A percentile compares a stretch with the other conserved stretches of the same genome.
Conservation (phyloP, 2,797 vertebrate species). For the Xiphophorus birchmanni region DNA sequence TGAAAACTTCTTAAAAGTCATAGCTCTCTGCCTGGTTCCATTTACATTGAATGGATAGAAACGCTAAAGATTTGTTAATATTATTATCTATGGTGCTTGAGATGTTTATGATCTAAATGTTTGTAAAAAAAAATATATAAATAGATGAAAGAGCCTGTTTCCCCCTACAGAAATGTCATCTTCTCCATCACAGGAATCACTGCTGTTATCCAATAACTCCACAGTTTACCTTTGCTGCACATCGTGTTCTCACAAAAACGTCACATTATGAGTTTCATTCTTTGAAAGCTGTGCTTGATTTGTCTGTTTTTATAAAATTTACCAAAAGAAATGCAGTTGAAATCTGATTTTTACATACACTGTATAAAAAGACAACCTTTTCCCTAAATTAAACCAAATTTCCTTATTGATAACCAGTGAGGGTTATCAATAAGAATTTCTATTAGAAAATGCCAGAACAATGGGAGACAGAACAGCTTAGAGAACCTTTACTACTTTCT, state of each 20-base stretch:
- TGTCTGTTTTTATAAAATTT: neutral
- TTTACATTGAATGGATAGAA: constrained; percentile 63
- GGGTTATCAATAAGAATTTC: neutral
- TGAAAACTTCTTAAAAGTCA: constrained; percentile 33
- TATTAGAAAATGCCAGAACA: neutral
- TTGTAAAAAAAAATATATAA: constrained; percentile 78
- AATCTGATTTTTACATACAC: neutral
- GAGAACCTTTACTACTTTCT: neutral
- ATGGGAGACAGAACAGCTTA: neutral
- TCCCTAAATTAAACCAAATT: neutral
- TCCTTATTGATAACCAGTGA: neutral
- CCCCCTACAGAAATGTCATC: constrained; percentile 56
- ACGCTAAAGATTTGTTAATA: constrained; percentile 70
- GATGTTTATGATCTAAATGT: constrained; percentile 83
- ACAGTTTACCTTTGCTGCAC: constrained; percentile 18
- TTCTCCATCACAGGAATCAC: constrained; percentile 51
- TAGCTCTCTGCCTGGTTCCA: constrained; percentile 81
- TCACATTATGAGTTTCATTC: constrained; percentile 13
- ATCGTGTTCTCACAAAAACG: neutral
- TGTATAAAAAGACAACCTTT: neutral
- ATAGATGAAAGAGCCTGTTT: constrained; percentile 75
- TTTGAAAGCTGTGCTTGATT: constrained; percentile 28
- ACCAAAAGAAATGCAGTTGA: neutral
- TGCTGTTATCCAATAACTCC: constrained; percentile 16
- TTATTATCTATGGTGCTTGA: constrained; percentile 83